These are phyloP conservation scores for Troides helena DNA, from an alignment of 2,888 invertebrate genomes.

Conservation along the genomic window DNA sequence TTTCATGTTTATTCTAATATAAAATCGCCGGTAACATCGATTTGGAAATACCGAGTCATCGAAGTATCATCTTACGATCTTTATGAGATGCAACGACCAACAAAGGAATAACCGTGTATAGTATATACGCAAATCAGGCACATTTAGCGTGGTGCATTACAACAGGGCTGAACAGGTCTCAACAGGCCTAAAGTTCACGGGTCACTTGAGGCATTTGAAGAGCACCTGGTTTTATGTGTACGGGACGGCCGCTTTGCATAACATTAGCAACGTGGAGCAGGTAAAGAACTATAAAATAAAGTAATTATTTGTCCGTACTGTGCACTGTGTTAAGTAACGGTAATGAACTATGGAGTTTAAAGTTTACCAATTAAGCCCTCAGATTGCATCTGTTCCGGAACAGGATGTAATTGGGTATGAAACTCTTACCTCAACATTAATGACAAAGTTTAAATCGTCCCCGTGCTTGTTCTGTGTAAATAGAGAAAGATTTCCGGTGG, in stretches of 20 bases:
- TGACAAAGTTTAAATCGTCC: too few relatives aligned
- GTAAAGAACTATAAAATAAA: constrained; percentile 31
- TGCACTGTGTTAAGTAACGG: constrained; percentile 7
- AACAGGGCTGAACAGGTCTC: constrained; percentile 8
- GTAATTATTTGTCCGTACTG: constrained; percentile 21
- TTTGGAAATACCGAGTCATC: too few relatives aligned
- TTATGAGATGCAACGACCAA: constrained; percentile 6
- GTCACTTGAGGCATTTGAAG: constrained; percentile 35
- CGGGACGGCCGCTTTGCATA: constrained; percentile 46
- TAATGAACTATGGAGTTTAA: not conserved
- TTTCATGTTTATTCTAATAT: not conserved
- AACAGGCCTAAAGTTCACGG: constrained; percentile 40
- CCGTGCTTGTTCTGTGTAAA: too few relatives aligned
- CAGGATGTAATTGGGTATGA: too few relatives aligned
- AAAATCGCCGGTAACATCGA: not conserved
- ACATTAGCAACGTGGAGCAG: constrained; percentile 39
- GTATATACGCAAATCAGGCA: constrained; percentile 20
- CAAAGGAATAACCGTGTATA: constrained; percentile 21
- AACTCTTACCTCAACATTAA: too few relatives aligned
- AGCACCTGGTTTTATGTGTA: constrained; percentile 48
- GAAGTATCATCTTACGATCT: constrained; percentile 3
- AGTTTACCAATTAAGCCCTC: too few relatives aligned
- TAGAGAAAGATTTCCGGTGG: too few relatives aligned
- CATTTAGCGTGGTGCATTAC: constrained; percentile 17
- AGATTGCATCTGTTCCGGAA: too few relatives aligned